Percentiles rank a stretch among this genome's conserved stretches.
These are phyloP conservation scores for Heliconius eleuchia DNA, from an alignment of 1,140 invertebrate genomes.

Conservation along the genomic window DNA sequence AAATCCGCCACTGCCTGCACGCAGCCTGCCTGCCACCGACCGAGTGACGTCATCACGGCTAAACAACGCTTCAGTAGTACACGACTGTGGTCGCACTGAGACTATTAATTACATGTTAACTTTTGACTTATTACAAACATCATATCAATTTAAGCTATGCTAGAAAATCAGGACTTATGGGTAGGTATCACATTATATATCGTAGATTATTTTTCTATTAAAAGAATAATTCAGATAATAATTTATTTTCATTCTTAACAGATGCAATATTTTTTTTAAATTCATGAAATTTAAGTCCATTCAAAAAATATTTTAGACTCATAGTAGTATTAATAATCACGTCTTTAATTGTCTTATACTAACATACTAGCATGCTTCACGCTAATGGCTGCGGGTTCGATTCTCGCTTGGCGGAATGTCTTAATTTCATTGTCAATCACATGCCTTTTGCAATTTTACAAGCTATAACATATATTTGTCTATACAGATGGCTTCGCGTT, in stretches of 20 bases:
- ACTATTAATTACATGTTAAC: neutral
- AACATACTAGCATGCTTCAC: constrained; percentile 4
- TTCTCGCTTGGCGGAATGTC: constrained; percentile 1
- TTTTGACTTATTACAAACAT: neutral
- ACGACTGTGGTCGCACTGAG: constrained; percentile 20
- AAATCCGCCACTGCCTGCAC: constrained; percentile 2
- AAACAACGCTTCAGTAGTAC: constrained; percentile 25
- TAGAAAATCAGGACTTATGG: neutral
- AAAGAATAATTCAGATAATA: neutral
- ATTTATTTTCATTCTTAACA: neutral
- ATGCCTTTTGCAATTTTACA: neutral
- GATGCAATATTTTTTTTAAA: neutral
- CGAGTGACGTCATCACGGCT: constrained; percentile 8
- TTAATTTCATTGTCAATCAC: neutral
- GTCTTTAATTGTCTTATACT: neutral
- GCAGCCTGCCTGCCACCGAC: neutral
- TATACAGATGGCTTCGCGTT: constrained; percentile 97
- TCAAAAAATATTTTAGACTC: neutral
- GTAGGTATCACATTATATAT: neutral
- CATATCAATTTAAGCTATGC: neutral
- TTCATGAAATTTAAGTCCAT: neutral
- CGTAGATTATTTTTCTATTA: neutral
- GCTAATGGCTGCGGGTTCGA: constrained; percentile 7
- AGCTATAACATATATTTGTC: constrained; percentile 12
- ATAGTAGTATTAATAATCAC: neutral